Evolutionary conservation across 2,113 vertebrate species (phyloP).

Genomic region (Chelonoidis abingdonii): DNA sequence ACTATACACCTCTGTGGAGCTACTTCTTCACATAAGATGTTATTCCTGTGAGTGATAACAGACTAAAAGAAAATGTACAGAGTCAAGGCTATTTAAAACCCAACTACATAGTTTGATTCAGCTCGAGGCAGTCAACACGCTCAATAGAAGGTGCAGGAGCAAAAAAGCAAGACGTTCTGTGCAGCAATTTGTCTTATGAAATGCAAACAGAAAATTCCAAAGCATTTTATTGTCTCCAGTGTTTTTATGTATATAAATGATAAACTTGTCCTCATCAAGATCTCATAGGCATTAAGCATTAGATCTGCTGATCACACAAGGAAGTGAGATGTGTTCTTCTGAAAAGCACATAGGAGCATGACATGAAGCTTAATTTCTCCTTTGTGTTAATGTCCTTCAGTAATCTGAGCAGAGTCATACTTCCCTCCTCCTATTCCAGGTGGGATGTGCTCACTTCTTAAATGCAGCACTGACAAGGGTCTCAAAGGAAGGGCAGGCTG

Average conservation of each 20-base stretch:
- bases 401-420: background rate
- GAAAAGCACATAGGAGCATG: background rate
- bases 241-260: background rate
- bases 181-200: slow-evolving; percentile 19
- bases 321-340: background rate
- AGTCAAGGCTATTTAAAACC: background rate
- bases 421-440: background rate
- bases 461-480: background rate
- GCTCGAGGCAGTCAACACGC: background rate
- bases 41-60: background rate
- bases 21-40: background rate
- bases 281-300: background rate
- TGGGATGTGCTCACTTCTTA: background rate
- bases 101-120: background rate
- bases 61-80: background rate
- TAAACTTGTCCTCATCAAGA: background rate
- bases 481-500: background rate
- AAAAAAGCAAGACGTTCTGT: background rate
- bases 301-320: background rate
- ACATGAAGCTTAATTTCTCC: background rate
- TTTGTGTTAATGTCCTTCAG: slow-evolving; percentile 7
- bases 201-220: slow-evolving; percentile 24
- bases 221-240: background rate
- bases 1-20: fast-evolving
- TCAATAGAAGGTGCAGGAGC: background rate